Base-by-base conservation (phyloP, 2,797 vertebrate genomes). In the Sciurus carolinensis region DNA sequence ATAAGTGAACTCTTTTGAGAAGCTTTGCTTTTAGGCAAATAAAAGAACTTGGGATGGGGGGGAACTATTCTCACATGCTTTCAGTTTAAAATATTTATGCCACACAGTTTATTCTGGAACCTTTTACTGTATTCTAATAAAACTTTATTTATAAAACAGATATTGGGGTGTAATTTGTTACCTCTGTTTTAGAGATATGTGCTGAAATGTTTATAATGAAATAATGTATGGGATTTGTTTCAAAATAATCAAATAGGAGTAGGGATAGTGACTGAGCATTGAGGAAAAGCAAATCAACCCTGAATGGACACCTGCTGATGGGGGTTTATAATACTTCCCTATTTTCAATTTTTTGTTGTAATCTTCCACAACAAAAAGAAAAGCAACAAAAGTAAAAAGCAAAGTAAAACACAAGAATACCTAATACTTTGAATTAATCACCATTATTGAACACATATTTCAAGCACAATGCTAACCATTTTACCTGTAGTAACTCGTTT, bases 71-170 rank as follows among this genome's bases (percentile, higher is more conserved):
- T 77, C 64, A 77, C 73, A 87, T 84, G 66, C 52, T 62, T 88
- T 96, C 42, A 73, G 50, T 11, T 87, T 67, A 86, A 96, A 96
- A 81, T 83, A 87, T 93, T 52, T 28, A 83, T 75, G 77, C 47
- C n/a, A 64, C 47, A 73, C 17, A 1, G 42, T 22, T 20, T 39
- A 33, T 90, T 94, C 36, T 87, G 62, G 33, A 52, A 13, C 0
- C 12, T 36, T 52, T 67, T 77, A 33, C 73, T 80, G n/a, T 30
- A 33, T 72, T 54, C 42, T 36, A 79, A 42, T 69, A 71, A 90
- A 80, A n/a, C 66, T 67, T 67, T n/a, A 67, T 33, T 92, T 83
- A 50, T 75, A 77, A 88, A 91, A 83, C 22, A 87, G 69, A 71
- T 3, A n/a, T 14, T 54, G 14, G 22, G 26, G 33, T 44, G 7